These are phyloP conservation scores for Chrysolina americana DNA, from an alignment of 2,888 invertebrate genomes.

Conservation along the genomic window DNA sequence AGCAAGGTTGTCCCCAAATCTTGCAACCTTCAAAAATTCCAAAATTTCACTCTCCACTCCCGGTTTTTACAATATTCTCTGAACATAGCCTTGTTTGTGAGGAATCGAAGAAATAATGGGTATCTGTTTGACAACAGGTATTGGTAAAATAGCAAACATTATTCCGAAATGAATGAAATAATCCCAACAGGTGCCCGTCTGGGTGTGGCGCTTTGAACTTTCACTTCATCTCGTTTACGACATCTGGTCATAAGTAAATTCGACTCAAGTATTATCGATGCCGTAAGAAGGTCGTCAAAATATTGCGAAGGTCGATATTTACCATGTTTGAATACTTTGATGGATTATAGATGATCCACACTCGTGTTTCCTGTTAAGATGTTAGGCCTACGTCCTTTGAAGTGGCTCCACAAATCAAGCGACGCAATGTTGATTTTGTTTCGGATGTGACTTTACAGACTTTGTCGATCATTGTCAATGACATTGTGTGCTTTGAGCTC, in stretches of 20 bases:
- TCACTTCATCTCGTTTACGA: conserved; percentile 25
- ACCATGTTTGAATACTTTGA: neutral
- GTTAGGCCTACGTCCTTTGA: neutral
- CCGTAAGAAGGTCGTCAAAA: neutral
- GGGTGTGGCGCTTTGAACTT: conserved; percentile 30
- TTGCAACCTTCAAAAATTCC: too few species aligned
- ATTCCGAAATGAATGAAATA: conserved; percentile 8
- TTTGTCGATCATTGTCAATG: neutral
- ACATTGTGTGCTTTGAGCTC: too few species aligned
- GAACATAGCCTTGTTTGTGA: too few species aligned
- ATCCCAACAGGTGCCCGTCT: conserved; percentile 26
- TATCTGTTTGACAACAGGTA: neutral
- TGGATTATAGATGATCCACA: neutral
- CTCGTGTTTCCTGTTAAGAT: neutral
- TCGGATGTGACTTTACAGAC: neutral
- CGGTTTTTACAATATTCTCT: too few species aligned
- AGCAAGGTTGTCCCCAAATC: too few species aligned
- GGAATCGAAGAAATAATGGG: neutral
- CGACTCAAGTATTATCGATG: conserved; percentile 10
- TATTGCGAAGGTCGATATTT: neutral
- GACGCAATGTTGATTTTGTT: neutral
- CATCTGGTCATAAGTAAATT: conserved; percentile 11
- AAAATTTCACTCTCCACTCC: too few species aligned
- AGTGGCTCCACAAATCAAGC: neutral
- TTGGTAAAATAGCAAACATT: conserved; percentile 1